Evolutionary conservation across 2,797 vertebrate species (phyloP).

Genomic region (Eulemur coronatus): DNA sequence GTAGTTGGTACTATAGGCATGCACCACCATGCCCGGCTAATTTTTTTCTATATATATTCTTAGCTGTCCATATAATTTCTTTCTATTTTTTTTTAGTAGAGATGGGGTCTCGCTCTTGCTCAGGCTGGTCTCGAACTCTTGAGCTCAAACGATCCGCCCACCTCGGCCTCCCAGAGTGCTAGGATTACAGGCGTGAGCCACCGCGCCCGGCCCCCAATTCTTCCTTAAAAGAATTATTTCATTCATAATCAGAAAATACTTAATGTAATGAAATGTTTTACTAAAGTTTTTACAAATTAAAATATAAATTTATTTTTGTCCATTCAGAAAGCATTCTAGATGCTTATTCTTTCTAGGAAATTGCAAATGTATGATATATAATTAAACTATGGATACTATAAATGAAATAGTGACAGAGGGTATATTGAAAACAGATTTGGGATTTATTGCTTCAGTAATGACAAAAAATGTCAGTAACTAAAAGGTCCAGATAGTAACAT

Average conservation of each 20-base stretch:
- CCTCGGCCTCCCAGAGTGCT: too few species aligned
- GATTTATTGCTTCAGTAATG: not conserved
- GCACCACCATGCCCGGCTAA: too few species aligned
- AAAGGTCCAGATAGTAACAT: not conserved
- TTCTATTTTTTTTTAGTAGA: too few species aligned
- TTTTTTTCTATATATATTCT: too few species aligned
- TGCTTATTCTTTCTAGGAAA: not conserved
- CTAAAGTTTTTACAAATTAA: not conserved
- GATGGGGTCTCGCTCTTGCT: too few species aligned
- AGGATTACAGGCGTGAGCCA: too few species aligned
- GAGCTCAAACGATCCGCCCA: too few species aligned
- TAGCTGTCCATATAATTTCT: too few species aligned
- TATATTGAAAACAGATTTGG: not conserved
- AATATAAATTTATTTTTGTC: not conserved
- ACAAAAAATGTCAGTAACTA: not conserved
- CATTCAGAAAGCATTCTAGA: not conserved
- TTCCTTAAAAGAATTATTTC: constrained; percentile 3
- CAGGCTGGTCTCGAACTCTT: too few species aligned
- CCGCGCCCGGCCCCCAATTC: too few species aligned
- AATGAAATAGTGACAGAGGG: not conserved
- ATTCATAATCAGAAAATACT: not conserved
- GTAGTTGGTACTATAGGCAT: too few species aligned
- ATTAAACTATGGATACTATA: not conserved
- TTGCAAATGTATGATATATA: not conserved
- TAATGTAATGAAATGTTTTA: not conserved